Evolutionary conservation across 2,113 vertebrate genomes (phyloP).

Genomic region (Chlamydotis undulata): DNA sequence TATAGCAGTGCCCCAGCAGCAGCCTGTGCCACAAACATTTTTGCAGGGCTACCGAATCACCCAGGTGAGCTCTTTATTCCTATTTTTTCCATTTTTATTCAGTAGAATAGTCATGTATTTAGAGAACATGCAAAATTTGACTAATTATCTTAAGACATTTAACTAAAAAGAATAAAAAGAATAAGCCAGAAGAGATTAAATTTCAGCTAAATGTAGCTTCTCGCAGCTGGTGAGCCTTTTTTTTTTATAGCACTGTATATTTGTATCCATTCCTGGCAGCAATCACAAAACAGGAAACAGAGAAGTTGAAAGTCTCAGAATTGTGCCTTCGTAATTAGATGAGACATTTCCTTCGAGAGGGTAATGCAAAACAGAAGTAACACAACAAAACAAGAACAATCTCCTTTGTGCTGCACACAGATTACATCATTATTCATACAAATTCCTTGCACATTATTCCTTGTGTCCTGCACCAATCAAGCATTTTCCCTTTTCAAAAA

Average conservation of each 20-base stretch:
- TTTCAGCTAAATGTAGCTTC: not conserved
- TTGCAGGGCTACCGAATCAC: not conserved
- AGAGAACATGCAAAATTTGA: not conserved
- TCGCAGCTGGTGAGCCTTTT: not conserved
- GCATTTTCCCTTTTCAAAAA: not conserved
- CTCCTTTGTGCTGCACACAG: constrained; percentile 23
- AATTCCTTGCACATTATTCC: constrained; percentile 1
- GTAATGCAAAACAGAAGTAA: constrained; percentile 42
- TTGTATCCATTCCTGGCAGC: not conserved
- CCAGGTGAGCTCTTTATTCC: not conserved
- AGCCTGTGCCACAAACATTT: not conserved
- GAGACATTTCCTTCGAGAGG: constrained; percentile 39
- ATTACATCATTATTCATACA: not conserved
- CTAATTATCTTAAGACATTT: not conserved
- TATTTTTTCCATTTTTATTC: not conserved
- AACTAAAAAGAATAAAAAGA: not conserved
- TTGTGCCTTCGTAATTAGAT: constrained; percentile 22
- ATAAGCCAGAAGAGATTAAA: not conserved
- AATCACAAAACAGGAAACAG: not conserved
- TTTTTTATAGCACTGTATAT: not conserved
- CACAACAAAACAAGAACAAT: constrained; percentile 37
- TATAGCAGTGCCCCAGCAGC: not conserved
- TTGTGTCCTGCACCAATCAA: not conserved
- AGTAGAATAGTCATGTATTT: not conserved
- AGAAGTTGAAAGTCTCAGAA: constrained; percentile 34